These are phyloP conservation scores for Uromys caudimaculatus DNA, from an alignment of 2,797 vertebrate genomes.

Conservation along the genomic window DNA sequence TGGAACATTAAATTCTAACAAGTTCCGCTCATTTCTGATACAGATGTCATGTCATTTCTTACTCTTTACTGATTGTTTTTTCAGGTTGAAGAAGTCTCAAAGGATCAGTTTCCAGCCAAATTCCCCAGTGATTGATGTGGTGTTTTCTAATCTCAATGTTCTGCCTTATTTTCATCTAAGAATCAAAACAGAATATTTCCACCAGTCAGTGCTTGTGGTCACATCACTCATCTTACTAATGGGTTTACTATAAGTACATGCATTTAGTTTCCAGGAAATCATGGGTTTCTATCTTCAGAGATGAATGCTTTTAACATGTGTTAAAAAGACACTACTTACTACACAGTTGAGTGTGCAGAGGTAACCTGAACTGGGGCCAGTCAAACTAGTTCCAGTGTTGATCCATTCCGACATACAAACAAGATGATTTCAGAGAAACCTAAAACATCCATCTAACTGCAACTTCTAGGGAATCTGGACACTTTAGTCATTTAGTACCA, in stretches of 20 bases:
- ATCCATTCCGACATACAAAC: background rate
- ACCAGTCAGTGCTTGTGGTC: conserved; percentile 72
- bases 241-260: conserved; percentile 66
- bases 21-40: background rate
- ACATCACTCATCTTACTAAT: conserved; percentile 67
- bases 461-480: background rate
- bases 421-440: background rate
- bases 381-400: background rate
- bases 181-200: conserved; percentile 68
- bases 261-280: conserved; percentile 80
- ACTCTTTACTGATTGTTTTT: background rate
- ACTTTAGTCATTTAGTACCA: background rate
- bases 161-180: conserved; percentile 26
- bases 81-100: background rate
- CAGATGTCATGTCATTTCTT: background rate
- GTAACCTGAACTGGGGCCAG: background rate
- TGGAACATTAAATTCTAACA: background rate
- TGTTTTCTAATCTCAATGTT: conserved; percentile 64
- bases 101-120: background rate
- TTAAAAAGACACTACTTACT: conserved; percentile 19
- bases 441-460: background rate
- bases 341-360: background rate
- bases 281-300: conserved; percentile 60
- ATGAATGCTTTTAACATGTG: conserved; percentile 33
- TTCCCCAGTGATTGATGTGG: background rate